Base-by-base conservation (phyloP, 2,113 vertebrate species). In the Lates calcarifer region DNA sequence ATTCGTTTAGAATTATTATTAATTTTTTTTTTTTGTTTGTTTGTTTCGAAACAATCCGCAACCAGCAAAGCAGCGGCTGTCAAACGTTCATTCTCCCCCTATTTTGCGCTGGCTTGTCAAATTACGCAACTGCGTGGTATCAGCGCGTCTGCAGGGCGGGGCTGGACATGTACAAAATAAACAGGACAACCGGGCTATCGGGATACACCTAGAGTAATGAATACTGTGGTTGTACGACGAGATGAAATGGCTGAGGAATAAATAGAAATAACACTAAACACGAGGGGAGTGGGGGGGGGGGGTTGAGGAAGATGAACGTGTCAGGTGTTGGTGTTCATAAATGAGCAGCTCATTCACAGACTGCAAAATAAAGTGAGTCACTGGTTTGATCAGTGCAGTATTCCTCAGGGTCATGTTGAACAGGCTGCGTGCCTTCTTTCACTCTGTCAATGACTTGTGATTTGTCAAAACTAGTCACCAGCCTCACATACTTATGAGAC, bases 111-210 rank as follows among this genome's bases (percentile, higher is more conserved):
- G 87, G 89, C 91, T 93, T 91, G 92, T 94, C 93, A 93, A 90
- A 94, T 94, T 94, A 93, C 93, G 93, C 93, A 94, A 90, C 89
- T 76, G 90, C 90, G 85, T 88, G 90, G 86, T 88, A 87, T 85
- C 81, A 66, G 90, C 76, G 89, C 78, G 90, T 84, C 84, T 68
- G 87, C 90, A 93, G 94, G 93, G 94, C 94, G 91, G 89, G 86
- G 92, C 90, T 56, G 82, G 77, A 81, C 82, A 72, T 66, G 74
- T 20, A 51, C 63, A 68, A 86, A 79, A 90, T 73, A 88, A 88
- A 86, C 88, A 86, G 77, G 77, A 47, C 77, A 58, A 39, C 17
- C 29, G 57, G 61, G 39, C 33, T 28, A 81, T 62, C 72, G 41
- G 70, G 64, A 84, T 61, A 64, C 77, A 67, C 74, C 77, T 71